These are phyloP conservation scores for Tapirus terrestris DNA, from an alignment of 2,113 vertebrate genomes.

Conservation along the genomic window DNA sequence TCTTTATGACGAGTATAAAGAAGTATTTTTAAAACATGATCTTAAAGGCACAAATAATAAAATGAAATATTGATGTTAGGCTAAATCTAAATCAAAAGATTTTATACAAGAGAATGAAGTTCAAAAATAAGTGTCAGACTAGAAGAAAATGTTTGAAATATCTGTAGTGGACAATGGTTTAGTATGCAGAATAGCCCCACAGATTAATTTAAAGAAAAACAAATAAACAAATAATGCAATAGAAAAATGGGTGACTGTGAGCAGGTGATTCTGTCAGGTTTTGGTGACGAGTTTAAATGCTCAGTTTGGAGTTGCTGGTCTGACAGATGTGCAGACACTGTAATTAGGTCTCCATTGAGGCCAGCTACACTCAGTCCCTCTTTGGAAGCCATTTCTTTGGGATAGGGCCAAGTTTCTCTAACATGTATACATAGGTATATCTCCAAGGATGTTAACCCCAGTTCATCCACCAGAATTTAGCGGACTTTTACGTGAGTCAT, in stretches of 20 bases:
- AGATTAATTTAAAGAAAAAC: not conserved
- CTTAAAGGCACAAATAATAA: not conserved
- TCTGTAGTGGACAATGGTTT: not conserved
- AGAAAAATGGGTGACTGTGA: not conserved
- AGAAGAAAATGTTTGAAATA: not conserved
- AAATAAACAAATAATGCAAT: not conserved
- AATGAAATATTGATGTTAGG: not conserved
- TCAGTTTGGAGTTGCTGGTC: not conserved
- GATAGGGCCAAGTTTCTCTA: not conserved
- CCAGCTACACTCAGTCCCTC: not conserved
- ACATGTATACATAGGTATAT: not conserved
- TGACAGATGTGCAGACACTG: not conserved
- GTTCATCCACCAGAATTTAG: not conserved
- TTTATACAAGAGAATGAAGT: not conserved
- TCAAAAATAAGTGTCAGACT: not conserved
- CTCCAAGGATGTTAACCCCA: not conserved
- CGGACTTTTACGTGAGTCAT: not conserved
- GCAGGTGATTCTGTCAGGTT: not conserved
- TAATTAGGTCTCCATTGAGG: not conserved
- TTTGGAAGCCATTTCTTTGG: not conserved
- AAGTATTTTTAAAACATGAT: not conserved
- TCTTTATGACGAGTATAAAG: not conserved
- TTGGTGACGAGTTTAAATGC: not conserved
- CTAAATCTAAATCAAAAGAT: not conserved
- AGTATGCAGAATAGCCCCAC: not conserved